Evolutionary conservation across 2,797 vertebrate species (phyloP).

Genomic region (Alauda arvensis): DNA sequence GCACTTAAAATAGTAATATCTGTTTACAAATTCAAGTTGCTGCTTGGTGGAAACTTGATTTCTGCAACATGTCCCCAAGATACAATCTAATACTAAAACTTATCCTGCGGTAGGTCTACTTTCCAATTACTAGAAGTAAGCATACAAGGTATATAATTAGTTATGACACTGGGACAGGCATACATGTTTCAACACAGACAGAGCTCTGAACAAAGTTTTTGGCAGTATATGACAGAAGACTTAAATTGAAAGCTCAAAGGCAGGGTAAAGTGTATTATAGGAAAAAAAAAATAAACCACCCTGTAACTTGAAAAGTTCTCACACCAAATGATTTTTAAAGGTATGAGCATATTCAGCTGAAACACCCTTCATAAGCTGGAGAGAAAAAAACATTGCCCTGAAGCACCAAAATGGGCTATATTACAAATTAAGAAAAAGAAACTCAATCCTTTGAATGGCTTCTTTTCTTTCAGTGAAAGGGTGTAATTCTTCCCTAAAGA

Average conservation of each 20-base stretch:
- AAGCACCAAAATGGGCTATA: constrained; percentile 47
- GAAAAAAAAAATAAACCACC: neutral
- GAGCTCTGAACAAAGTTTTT: constrained; percentile 72
- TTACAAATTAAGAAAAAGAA: constrained; percentile 54
- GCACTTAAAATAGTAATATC: constrained; percentile 67
- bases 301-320: constrained; percentile 67
- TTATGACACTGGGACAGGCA: constrained; percentile 75
- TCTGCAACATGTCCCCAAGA: constrained; percentile 71
- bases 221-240: constrained; percentile 76
- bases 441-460: constrained; percentile 52
- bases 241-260: constrained; percentile 75
- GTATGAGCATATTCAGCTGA: constrained; percentile 68
- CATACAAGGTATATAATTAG: constrained; percentile 76
- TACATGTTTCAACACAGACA: constrained; percentile 77
- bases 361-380: constrained; percentile 63
- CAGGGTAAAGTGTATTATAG: constrained; percentile 46
- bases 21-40: constrained; percentile 71
- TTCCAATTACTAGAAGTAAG: constrained; percentile 76
- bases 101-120: constrained; percentile 76
- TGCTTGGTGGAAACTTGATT: constrained; percentile 67
- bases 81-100: constrained; percentile 71
- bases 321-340: constrained; percentile 72
- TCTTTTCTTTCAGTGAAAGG: constrained; percentile 62
- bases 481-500: constrained; percentile 59
- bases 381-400: constrained; percentile 56